phyloP scores from a whole-genome alignment of 35 echinoderm and acorn worm species.

The Lytechinus variegatus region DNA sequence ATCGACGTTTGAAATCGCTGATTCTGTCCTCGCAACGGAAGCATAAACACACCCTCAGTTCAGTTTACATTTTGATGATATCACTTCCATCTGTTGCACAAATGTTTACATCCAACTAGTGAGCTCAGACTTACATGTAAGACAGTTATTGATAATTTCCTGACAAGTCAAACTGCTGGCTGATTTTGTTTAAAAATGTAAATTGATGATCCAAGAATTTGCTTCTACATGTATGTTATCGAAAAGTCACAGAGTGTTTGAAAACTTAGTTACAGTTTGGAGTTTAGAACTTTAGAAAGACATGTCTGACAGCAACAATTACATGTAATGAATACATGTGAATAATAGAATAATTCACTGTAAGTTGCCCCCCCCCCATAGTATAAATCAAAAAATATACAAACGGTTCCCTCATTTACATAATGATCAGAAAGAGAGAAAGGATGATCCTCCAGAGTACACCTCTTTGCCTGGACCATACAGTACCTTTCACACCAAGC shows the following conservation, averaged over 20 bases:
- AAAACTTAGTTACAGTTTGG: neutral
- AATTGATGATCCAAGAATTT: neutral
- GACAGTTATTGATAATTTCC: constrained; percentile 5
- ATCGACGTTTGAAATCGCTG: too few species aligned
- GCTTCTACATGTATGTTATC: neutral
- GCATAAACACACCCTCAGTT: too few species aligned
- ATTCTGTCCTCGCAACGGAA: too few species aligned
- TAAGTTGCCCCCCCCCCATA: too few species aligned
- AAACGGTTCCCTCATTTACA: too few species aligned
- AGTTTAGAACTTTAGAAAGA: neutral
- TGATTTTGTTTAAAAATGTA: neutral
- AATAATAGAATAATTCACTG: too few species aligned
- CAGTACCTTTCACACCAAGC: too few species aligned
- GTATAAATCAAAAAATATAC: too few species aligned
- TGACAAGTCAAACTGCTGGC: constrained; percentile 16
- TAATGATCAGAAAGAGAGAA: too few species aligned
- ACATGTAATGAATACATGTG: too few species aligned
- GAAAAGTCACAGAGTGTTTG: neutral
- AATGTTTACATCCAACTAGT: neutral
- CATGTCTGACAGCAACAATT: neutral
- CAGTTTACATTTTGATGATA: neutral
- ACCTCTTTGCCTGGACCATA: too few species aligned
- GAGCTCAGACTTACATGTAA: neutral
- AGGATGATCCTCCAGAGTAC: too few species aligned
- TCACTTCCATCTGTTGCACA: neutral